Evolutionary conservation across 1,140 invertebrate species (phyloP), one percentile per base, ranked within the genome.

Genomic region (Anastatus disparis): DNA sequence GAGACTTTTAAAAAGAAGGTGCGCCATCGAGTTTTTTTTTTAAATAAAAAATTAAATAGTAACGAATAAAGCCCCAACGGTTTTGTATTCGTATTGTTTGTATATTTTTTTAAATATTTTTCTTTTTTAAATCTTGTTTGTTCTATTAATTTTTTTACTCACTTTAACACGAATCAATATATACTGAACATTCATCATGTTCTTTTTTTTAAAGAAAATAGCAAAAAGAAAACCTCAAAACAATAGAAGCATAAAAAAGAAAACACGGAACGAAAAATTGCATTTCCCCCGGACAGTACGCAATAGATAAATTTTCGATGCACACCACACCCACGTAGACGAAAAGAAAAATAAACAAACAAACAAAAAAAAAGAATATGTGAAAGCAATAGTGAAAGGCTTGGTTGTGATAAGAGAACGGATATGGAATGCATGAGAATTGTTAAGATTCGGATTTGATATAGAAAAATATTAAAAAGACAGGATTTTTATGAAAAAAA

Each of bases 1-100:
- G 26, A 67, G 38, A 55, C 38, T 66, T 62, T 27, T n/a, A n/a
- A n/a, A n/a, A 10, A 48, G n/a, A 56, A 48, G 62, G 55, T 65
- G 55, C 67, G 67, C 53, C 62, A 74, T 70, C 61, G 67, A 70
- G 55, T 68, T 73, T 73, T 70, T 73, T n/a, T n/a, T n/a, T n/a
- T n/a, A n/a, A n/a, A n/a, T n/a, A n/a, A n/a, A 42, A 63, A 73
- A 73, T 48, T 48, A 69, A 63, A 63, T 72, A 71, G 42, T 62
- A 20, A 40, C 40, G 64, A 72, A 63, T 56, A 22, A 24, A 64
- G 42, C 58, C 62, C 24, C 52, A 38, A 46, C 20, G 61, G 68
- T 27, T 58, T 29, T 38, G 31, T 24, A 29, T 64, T 58, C 59
- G 38, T 22, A 40, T 70, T 63, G 59, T 70, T 70, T 56, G 40